Evolutionary conservation across 53 echinoderm and acorn worm species (phyloP).

Genomic region (Apostichopus leukothele): DNA sequence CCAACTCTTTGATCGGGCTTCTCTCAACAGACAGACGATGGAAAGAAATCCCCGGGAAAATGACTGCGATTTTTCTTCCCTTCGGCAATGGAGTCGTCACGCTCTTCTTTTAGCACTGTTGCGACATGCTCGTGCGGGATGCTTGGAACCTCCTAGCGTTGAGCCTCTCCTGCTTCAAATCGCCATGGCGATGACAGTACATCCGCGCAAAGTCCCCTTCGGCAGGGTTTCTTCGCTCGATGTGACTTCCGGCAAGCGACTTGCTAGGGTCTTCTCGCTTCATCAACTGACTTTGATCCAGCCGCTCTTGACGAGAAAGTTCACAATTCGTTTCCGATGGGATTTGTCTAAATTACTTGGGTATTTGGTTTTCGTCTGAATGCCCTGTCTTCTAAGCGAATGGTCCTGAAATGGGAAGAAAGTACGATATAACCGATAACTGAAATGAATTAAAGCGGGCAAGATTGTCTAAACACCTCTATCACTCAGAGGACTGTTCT

Average conservation of each 20-base stretch:
- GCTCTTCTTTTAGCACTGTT: too few species aligned
- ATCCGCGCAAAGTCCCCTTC: background rate
- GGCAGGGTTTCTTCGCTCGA: background rate
- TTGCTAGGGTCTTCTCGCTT: background rate
- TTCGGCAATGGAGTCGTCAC: too few species aligned
- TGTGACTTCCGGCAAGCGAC: background rate
- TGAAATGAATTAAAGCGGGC: too few species aligned
- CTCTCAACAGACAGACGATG: too few species aligned
- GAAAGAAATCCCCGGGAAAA: too few species aligned
- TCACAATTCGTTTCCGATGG: conserved; percentile 93
- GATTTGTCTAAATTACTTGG: conserved; percentile 95
- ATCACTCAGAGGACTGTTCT: conserved; percentile 51
- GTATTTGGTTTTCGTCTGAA: conserved; percentile 92
- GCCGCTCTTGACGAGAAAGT: conserved; percentile 89
- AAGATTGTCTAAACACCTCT: too few species aligned
- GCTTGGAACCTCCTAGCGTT: too few species aligned
- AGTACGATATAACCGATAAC: background rate
- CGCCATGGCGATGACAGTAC: background rate
- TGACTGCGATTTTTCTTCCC: too few species aligned
- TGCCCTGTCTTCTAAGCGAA: conserved; percentile 86
- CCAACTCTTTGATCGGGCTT: too few species aligned
- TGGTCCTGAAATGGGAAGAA: conserved; percentile 70
- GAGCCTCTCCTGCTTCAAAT: background rate
- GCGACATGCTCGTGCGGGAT: too few species aligned
- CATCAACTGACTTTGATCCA: conserved; percentile 96